phyloP scores from a whole-genome alignment of 2,888 invertebrate genomes.

The Melinaea marsaeus region DNA sequence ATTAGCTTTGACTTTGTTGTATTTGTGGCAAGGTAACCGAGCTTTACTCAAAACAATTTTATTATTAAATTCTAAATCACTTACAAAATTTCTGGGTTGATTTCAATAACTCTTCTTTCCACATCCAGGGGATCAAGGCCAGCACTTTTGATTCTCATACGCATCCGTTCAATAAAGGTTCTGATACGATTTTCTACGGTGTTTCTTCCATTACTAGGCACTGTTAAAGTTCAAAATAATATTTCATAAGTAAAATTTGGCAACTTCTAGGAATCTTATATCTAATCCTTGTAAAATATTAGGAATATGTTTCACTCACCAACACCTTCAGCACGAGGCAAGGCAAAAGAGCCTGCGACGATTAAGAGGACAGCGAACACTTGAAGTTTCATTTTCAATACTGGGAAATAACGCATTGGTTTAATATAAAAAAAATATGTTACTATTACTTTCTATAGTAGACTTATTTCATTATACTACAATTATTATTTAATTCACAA shows the following conservation, averaged over 20 bases:
- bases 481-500: too few species aligned
- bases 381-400: slow-evolving; percentile 42
- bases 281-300: background rate
- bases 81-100: background rate
- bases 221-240: background rate
- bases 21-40: too few species aligned
- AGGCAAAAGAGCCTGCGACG: slow-evolving; percentile 41
- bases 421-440: too few species aligned
- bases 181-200: slow-evolving; percentile 28
- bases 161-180: slow-evolving; percentile 38
- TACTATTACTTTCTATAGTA: background rate
- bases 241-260: slow-evolving; percentile 11
- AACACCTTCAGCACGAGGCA: slow-evolving; percentile 20
- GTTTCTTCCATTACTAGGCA: background rate
- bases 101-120: background rate
- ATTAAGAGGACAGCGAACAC: slow-evolving; percentile 38
- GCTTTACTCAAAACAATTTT: too few species aligned
- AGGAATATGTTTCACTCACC: background rate
- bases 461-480: too few species aligned
- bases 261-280: slow-evolving; percentile 1
- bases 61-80: background rate
- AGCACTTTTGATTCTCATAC: slow-evolving; percentile 38
- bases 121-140: slow-evolving; percentile 49
- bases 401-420: too few species aligned
- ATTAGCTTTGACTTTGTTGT: too few species aligned